phyloP scores from a whole-genome alignment of 23 tunicate genomes.

The Corella eumyota region DNA sequence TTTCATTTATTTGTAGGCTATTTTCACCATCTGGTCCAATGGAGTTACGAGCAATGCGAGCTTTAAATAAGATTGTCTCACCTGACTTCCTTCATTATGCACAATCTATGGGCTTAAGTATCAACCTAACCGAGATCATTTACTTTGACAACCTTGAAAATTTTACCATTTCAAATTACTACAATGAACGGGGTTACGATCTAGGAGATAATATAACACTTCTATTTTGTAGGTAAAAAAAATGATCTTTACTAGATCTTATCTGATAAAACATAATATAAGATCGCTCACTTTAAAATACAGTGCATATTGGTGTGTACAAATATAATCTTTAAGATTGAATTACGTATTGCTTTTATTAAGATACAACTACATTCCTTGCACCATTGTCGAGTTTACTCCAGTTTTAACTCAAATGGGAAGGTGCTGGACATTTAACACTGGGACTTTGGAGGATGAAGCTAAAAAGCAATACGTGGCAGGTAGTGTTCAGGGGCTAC shows the following conservation, averaged over 20 bases:
- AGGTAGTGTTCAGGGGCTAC: conserved; percentile 8
- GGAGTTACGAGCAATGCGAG: neutral
- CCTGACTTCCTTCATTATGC: too few species aligned
- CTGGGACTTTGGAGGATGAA: neutral
- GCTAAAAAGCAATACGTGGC: conserved; percentile 2
- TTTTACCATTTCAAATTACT: neutral
- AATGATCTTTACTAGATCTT: too few species aligned
- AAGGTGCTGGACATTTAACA: conserved; percentile 25
- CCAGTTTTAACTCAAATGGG: conserved; percentile 15
- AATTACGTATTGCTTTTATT: neutral
- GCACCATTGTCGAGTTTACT: conserved; percentile 4
- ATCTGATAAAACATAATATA: too few species aligned
- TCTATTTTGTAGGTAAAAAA: too few species aligned
- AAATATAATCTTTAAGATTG: too few species aligned
- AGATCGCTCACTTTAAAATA: too few species aligned
- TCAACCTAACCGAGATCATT: neutral
- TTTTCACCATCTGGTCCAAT: neutral
- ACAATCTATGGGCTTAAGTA: too few species aligned
- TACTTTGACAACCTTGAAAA: neutral
- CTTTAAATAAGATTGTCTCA: neutral
- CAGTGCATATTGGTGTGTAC: too few species aligned
- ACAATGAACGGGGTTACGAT: neutral
- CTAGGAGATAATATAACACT: too few species aligned
- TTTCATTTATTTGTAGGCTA: too few species aligned
- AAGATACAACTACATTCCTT: conserved; percentile 6